A percentile compares a stretch with the other conserved stretches of the same genome.
phyloP scores from a whole-genome alignment of 1,140 invertebrate genomes.

The Coboldia fuscipes region DNA sequence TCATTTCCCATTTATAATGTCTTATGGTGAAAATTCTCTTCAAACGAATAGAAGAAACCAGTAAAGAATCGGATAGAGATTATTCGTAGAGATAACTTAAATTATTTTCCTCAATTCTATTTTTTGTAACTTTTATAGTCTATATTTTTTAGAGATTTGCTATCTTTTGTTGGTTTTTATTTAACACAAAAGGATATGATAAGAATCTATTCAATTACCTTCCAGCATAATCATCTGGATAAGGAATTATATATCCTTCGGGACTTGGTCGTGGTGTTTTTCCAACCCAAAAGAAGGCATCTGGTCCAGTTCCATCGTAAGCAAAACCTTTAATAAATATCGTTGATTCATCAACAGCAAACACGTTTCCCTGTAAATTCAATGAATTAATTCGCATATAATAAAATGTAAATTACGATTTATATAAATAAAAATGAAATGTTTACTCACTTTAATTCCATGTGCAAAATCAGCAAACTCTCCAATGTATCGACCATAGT shows the following conservation, averaged over 20 bases:
- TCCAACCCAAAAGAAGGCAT: slow-evolving; percentile 76
- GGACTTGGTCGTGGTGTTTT: slow-evolving; percentile 50
- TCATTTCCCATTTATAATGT: too few relatives aligned
- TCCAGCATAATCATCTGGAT: slow-evolving; percentile 55
- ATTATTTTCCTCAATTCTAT: too few relatives aligned
- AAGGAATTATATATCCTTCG: slow-evolving; percentile 61
- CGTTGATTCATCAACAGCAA: slow-evolving; percentile 70
- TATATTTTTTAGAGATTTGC: too few relatives aligned
- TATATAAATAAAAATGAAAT: not conserved
- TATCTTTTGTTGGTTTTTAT: too few relatives aligned
- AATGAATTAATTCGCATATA: not conserved
- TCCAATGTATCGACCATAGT: slow-evolving; percentile 58
- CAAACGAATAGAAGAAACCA: too few relatives aligned
- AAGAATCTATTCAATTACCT: slow-evolving; percentile 29
- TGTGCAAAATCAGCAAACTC: slow-evolving; percentile 44
- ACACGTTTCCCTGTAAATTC: slow-evolving; percentile 37
- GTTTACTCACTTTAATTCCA: slow-evolving; percentile 31
- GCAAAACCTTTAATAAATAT: slow-evolving; percentile 68
- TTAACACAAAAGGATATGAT: too few relatives aligned
- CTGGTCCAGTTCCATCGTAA: slow-evolving; percentile 67
- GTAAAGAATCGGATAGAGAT: too few relatives aligned
- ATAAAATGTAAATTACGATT: too few relatives aligned
- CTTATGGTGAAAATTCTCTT: too few relatives aligned
- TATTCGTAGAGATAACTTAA: too few relatives aligned
- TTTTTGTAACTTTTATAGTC: too few relatives aligned